Conservation (phyloP, 2,888 invertebrate genomes). For the Acanthoscelides obtectus region DNA sequence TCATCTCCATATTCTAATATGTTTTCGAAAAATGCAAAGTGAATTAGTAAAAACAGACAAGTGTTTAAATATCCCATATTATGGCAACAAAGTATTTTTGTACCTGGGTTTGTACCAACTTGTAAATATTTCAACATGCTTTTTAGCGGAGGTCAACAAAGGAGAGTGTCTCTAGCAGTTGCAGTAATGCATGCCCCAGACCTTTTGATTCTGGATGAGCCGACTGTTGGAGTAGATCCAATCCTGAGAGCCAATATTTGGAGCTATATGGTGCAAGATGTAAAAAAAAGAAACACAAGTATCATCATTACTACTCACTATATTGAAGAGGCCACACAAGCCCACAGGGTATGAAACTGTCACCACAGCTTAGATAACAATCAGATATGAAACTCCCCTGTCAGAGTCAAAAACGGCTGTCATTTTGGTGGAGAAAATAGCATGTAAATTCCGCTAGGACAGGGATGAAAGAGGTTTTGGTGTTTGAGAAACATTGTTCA, state of each 20-base stretch:
- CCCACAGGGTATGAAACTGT: slow-evolving; percentile 60
- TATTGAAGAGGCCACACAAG: slow-evolving; percentile 82
- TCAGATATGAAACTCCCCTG: too few relatives aligned
- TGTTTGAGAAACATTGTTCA: too few relatives aligned
- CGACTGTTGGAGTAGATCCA: slow-evolving; percentile 91
- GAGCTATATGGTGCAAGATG: slow-evolving; percentile 77
- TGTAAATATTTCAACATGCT: background rate
- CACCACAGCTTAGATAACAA: too few relatives aligned
- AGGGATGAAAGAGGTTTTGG: too few relatives aligned
- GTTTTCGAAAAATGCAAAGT: too few relatives aligned
- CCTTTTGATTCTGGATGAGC: slow-evolving; percentile 85
- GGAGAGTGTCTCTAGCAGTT: slow-evolving; percentile 83
- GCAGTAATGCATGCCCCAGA: slow-evolving; percentile 87
- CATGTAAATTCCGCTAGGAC: too few relatives aligned
- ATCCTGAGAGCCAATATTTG: slow-evolving; percentile 79
- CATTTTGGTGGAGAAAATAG: too few relatives aligned
- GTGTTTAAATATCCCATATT: background rate
- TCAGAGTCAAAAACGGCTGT: too few relatives aligned
- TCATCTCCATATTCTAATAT: too few relatives aligned
- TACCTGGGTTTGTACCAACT: background rate
- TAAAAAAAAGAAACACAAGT: slow-evolving; percentile 69
- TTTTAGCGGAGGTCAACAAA: slow-evolving; percentile 81
- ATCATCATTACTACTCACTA: slow-evolving; percentile 86
- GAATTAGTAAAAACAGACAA: too few relatives aligned
- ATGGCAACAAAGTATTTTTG: background rate